Conservation (phyloP, 2,797 vertebrate genomes). For the Thamnophis elegans region DNA sequence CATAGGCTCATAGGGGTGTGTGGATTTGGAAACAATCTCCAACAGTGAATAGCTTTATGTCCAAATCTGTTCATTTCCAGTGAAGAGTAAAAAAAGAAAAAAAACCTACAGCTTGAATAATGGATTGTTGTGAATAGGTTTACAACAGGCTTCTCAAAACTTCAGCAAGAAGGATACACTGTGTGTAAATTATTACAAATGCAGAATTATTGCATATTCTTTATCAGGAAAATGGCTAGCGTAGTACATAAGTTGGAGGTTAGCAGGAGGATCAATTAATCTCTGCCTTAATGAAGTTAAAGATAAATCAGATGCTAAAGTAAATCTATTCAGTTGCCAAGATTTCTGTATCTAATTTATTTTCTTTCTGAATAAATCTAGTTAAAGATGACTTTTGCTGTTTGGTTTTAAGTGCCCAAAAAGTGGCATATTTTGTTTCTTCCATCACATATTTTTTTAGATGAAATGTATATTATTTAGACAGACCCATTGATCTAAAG, state of each 20-base stretch:
- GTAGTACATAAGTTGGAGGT: neutral
- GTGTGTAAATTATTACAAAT: neutral
- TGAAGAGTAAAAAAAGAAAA: neutral
- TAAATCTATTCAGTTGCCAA: neutral
- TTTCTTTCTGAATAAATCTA: neutral
- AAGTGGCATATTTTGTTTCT: neutral
- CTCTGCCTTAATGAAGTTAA: neutral
- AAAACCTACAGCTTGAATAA: neutral
- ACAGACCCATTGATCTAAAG: neutral
- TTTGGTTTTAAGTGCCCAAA: neutral
- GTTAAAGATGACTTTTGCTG: neutral
- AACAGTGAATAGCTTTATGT: constrained; percentile 17
- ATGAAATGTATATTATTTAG: neutral
- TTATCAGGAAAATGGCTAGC: neutral
- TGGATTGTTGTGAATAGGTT: neutral
- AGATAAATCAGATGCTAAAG: neutral
- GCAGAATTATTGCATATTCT: neutral
- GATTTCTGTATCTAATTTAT: neutral
- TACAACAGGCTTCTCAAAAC: neutral
- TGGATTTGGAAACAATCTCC: constrained; percentile 39
- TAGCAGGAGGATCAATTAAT: neutral
- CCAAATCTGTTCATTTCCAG: constrained; percentile 16
- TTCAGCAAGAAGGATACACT: neutral
- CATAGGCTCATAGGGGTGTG: accelerated
- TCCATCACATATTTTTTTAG: neutral